Conservation (phyloP, 2,888 invertebrate genomes). For the Bimastos eiseni region DNA sequence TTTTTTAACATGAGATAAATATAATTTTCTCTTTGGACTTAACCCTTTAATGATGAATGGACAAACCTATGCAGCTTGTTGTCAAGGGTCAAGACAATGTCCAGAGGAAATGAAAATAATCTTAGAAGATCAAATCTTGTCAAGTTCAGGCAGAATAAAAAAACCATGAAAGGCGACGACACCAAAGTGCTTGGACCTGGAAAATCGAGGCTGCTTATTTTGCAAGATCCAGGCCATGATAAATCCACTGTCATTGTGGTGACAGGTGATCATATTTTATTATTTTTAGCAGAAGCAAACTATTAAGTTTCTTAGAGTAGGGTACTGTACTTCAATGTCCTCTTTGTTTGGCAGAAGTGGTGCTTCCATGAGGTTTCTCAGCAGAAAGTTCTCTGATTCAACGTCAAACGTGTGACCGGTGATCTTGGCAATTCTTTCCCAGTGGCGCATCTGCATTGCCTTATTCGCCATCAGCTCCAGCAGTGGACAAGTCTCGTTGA, state of each 20-base stretch:
- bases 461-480: slow-evolving; percentile 94
- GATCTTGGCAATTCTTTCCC: slow-evolving; percentile 91
- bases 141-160: background rate
- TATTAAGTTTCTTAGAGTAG: background rate
- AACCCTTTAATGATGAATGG: too few species aligned
- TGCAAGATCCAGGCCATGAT: background rate
- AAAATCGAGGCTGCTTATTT: background rate
- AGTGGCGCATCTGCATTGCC: slow-evolving; percentile 94
- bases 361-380: slow-evolving; percentile 91
- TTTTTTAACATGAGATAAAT: background rate
- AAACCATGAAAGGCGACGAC: background rate
- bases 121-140: background rate
- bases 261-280: background rate
- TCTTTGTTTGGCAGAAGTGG: slow-evolving; percentile 89
- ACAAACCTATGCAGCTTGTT: too few species aligned
- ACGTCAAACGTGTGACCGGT: slow-evolving; percentile 86
- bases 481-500: slow-evolving; percentile 94
- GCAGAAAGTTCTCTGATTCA: slow-evolving; percentile 88
- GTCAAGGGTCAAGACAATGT: too few species aligned
- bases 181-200: background rate
- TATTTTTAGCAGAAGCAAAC: background rate
- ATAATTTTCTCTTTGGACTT: background rate
- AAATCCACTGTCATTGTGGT: background rate
- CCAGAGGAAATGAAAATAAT: background rate
- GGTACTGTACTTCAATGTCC: slow-evolving; percentile 79